Evolutionary conservation across 2,888 invertebrate species (phyloP).

Genomic region (Nematopogon swammerdamellus): DNA sequence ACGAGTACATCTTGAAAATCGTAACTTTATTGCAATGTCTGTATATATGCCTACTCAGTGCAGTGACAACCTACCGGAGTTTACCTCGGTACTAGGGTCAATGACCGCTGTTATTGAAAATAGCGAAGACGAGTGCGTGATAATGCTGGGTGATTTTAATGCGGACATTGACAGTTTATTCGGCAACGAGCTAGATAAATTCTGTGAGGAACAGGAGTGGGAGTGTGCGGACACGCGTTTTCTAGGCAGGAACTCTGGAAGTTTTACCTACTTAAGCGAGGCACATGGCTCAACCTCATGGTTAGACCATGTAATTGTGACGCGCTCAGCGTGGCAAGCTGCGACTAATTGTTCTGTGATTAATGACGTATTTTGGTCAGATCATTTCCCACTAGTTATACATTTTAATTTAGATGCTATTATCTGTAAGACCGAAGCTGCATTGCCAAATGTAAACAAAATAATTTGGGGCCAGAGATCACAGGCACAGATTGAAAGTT

Average conservation of each 20-base stretch:
- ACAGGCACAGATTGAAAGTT: background rate
- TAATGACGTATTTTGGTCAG: background rate
- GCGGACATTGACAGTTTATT: background rate
- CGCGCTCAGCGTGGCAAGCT: background rate
- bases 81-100: conserved; percentile 1
- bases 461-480: background rate
- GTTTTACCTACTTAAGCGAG: background rate
- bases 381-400: background rate
- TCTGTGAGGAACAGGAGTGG: background rate
- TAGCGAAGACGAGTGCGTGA: background rate
- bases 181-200: background rate
- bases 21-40: conserved; percentile 9
- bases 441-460: background rate
- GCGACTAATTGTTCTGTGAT: background rate
- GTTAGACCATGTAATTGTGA: background rate
- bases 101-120: background rate
- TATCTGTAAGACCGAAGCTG: background rate
- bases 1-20: conserved; percentile 5
- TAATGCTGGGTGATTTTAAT: background rate
- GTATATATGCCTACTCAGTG: conserved; percentile 16
- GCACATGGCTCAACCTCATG: background rate
- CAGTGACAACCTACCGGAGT: conserved; percentile 9
- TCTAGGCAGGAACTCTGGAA: background rate
- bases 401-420: background rate
- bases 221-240: background rate